These are phyloP conservation scores for Oophaga pumilio DNA, from an alignment of 2,113 vertebrate genomes.

Conservation along the genomic window DNA sequence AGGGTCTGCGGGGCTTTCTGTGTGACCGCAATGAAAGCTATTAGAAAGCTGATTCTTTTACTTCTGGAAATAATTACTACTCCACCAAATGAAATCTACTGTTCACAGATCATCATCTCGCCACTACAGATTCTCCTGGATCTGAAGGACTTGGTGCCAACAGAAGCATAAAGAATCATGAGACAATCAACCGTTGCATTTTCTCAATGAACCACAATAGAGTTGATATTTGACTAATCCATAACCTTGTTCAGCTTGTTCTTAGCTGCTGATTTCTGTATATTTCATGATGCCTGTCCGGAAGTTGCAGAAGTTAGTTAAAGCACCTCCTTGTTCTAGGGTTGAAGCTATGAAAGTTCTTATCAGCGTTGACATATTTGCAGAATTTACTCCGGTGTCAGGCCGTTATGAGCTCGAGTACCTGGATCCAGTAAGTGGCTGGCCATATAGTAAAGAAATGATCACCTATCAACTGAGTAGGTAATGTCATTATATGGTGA, in stretches of 20 bases:
- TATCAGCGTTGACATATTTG: not conserved
- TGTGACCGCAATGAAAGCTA: not conserved
- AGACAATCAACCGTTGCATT: conserved; percentile 3
- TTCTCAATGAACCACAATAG: conserved; percentile 20
- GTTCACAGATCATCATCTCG: not conserved
- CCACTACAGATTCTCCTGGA: not conserved
- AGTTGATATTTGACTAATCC: conserved; percentile 13
- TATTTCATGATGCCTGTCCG: not conserved
- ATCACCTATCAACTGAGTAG: too few relatives aligned
- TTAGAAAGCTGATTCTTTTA: not conserved
- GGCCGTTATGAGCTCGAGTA: too few relatives aligned
- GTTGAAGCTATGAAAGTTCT: not conserved
- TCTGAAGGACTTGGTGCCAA: not conserved
- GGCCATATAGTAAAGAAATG: too few relatives aligned
- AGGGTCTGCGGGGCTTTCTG: not conserved
- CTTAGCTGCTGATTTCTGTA: not conserved
- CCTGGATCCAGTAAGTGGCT: too few relatives aligned
- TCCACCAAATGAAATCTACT: not conserved
- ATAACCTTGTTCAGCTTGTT: not conserved
- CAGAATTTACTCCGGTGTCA: too few relatives aligned
- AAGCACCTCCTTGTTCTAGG: not conserved
- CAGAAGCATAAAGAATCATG: not conserved
- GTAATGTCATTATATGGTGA: too few relatives aligned
- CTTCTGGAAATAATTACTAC: not conserved
- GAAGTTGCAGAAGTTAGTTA: not conserved